Evolutionary conservation across 2,888 invertebrate genomes (phyloP).

Genomic region (Ditylenchus weischeri): DNA sequence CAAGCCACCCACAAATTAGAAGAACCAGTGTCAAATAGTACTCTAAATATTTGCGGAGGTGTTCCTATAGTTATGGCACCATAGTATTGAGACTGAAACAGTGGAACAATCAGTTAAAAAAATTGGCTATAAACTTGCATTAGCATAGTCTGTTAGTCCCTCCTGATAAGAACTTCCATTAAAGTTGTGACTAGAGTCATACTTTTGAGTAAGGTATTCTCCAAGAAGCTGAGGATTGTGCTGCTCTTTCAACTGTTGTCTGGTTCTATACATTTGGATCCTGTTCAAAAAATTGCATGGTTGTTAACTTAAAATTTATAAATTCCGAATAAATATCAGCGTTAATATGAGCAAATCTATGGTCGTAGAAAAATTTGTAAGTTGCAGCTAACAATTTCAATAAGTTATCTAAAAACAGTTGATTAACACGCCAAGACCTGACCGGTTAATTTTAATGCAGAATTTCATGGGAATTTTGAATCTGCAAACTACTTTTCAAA

Average conservation of each 20-base stretch:
- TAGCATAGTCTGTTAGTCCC: conserved; percentile 4
- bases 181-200: background rate
- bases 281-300: background rate
- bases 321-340: no score
- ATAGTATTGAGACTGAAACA: conserved; percentile 36
- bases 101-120: conserved; percentile 73
- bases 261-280: background rate
- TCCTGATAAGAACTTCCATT: conserved; percentile 1
- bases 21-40: conserved; percentile 95
- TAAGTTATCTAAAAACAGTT: no score
- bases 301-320: no score
- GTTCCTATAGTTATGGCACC: conserved; percentile 62
- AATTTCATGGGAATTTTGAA: no score
- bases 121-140: background rate
- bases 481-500: no score
- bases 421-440: no score
- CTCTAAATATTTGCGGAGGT: conserved; percentile 64
- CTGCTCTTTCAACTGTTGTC: background rate
- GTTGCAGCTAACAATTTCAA: no score
- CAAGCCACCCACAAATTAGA: conserved; percentile 97
- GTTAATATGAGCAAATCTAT: no score
- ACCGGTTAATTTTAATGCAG: no score
- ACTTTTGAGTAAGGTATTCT: conserved; percentile 6
- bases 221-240: background rate
- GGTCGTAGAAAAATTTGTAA: no score